phyloP scores from a whole-genome alignment of 2,113 vertebrate species.

The Dromas ardeola region DNA sequence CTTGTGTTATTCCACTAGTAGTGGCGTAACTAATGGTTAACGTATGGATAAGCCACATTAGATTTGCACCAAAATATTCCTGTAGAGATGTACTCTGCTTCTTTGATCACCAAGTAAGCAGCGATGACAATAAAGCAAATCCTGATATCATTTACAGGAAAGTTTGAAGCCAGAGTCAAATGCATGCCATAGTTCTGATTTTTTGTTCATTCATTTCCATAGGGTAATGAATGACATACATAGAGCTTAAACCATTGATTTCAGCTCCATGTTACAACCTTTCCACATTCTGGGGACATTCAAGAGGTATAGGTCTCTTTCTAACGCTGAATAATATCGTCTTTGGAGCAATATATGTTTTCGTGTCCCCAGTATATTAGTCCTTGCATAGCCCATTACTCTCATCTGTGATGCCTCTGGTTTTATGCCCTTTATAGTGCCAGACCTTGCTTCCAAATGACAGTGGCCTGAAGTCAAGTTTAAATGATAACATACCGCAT shows the following conservation, averaged over 20 bases:
- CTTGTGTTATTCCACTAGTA: accelerated
- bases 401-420: background rate
- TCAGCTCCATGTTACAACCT: background rate
- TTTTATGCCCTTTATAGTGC: background rate
- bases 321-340: background rate
- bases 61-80: background rate
- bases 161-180: background rate
- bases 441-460: background rate
- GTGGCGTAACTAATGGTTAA: background rate
- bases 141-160: background rate
- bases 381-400: background rate
- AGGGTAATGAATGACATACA: background rate
- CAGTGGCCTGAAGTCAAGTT: background rate
- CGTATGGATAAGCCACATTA: background rate
- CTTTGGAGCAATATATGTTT: background rate
- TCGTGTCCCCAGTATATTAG: background rate
- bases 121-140: background rate
- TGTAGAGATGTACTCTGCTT: background rate
- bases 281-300: background rate
- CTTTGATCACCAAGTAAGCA: background rate
- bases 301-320: background rate
- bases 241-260: background rate
- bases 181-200: background rate
- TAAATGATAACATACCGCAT: background rate
- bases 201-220: background rate